Percentiles rank a stretch among this genome's conserved stretches.
These are phyloP conservation scores for Ataeniobius toweri DNA, from an alignment of 2,797 vertebrate genomes.

Conservation along the genomic window DNA sequence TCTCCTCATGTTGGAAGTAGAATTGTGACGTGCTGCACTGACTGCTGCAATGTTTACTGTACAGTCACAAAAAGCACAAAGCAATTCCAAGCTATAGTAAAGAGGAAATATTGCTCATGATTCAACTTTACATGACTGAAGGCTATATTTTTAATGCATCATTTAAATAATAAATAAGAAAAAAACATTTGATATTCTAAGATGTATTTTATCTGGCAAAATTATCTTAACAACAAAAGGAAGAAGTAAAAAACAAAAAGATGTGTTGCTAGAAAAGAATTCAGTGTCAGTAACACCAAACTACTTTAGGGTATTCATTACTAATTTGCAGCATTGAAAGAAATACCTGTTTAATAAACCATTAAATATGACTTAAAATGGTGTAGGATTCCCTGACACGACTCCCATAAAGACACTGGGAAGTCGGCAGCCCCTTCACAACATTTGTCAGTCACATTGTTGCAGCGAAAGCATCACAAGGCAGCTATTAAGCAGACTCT, in stretches of 20 bases:
- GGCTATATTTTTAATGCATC: background rate
- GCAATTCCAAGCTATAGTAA: slow-evolving; percentile 12
- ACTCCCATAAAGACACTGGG: slow-evolving; percentile 55
- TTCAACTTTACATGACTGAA: background rate
- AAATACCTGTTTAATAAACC: slow-evolving; percentile 38
- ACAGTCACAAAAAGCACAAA: slow-evolving; percentile 21
- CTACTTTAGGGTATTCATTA: slow-evolving; percentile 12
- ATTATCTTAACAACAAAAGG: background rate
- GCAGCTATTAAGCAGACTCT: slow-evolving; percentile 79
- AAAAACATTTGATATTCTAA: background rate
- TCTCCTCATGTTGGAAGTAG: slow-evolving; percentile 66
- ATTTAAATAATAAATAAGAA: background rate
- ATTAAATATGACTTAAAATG: slow-evolving; percentile 50
- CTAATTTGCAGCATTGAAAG: slow-evolving; percentile 35
- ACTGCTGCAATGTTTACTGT: slow-evolving; percentile 40
- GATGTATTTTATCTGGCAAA: background rate
- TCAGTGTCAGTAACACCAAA: background rate
- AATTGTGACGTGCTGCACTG: slow-evolving; percentile 43
- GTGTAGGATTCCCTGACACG: slow-evolving; percentile 57
- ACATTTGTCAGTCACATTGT: slow-evolving; percentile 80
- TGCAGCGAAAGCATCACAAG: slow-evolving; percentile 78
- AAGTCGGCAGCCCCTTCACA: slow-evolving; percentile 71
- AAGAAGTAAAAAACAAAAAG: background rate
- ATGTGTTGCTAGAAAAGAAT: background rate
- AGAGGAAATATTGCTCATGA: background rate